Evolutionary conservation across 2,888 invertebrate species (phyloP), one percentile per base, ranked within the genome.

Genomic region (Vannuccia rotundouncinata): DNA sequence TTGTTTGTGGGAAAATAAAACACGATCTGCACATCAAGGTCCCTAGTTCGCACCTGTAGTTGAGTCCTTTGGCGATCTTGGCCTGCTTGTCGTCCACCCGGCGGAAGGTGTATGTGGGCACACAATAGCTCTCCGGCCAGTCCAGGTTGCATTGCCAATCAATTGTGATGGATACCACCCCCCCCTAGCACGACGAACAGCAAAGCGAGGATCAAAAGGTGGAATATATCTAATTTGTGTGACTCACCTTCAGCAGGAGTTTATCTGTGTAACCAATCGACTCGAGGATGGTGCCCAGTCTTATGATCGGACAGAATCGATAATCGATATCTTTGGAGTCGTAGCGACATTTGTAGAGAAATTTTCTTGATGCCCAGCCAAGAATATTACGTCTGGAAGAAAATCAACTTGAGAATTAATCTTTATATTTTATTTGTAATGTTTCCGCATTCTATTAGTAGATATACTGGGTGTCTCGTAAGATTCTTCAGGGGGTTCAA

Each of bases 61-160:
- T 83, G 31, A 81, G 82, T 5, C 83, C 83, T 74, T 80, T 79
- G 17, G 82, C 83, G 59, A 82, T 85, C 28, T 83, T 82, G 0
- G 85, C 84, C 17, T 84, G 74, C 1, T 85, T 84, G 81, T 85
- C 85, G 83, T 88, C 88, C 75, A 88, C 82, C 79, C 87, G 81
- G 28, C 83, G 82, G 82, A 88, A 88, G 1, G 83, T 83, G 82
- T 88, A 88, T 27, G 79, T 82, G 5, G 88, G 88, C 30, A 82
- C 83, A 81, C 88, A 88, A 76, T 85, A 83, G 22, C 84, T 82
- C 66, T 84, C 81, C 78, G 85, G 83, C 80, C 82, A 85, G 82
- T 88, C 88, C n/a, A 88, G 83, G 83, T 88, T 84, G 82, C 88
- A 88, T 75, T 86, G 83, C 88, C 88, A 88, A 82, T 86, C 82